phyloP scores from a whole-genome alignment of 2,888 invertebrate genomes.

The Operophtera brumata region DNA sequence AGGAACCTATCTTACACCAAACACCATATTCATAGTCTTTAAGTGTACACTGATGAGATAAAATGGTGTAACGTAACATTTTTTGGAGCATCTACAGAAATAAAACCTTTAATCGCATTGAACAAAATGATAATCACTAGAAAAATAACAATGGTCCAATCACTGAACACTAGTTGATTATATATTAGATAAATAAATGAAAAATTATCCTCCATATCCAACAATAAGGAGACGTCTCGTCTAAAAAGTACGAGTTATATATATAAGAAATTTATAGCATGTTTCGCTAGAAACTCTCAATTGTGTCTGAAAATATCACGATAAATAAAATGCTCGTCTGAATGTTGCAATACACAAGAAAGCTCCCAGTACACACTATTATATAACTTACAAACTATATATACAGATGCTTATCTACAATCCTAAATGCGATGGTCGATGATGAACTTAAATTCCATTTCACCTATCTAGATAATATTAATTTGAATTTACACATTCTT shows the following conservation, averaged over 20 bases:
- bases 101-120: not conserved
- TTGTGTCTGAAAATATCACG: too few relatives aligned
- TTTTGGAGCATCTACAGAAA: not conserved
- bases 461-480: slow-evolving; percentile 68
- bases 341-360: not conserved
- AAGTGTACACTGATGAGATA: slow-evolving; percentile 14
- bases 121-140: not conserved
- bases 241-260: too few relatives aligned
- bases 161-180: too few relatives aligned
- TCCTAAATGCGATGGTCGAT: slow-evolving; percentile 71
- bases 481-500: slow-evolving; percentile 66
- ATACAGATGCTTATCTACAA: slow-evolving; percentile 68
- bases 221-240: too few relatives aligned
- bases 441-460: slow-evolving; percentile 74
- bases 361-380: slow-evolving; percentile 18
- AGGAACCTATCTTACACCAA: slow-evolving; percentile 78
- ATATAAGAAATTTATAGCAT: too few relatives aligned
- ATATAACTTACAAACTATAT: slow-evolving; percentile 68
- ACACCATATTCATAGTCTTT: slow-evolving; percentile 52
- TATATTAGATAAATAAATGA: too few relatives aligned
- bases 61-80: slow-evolving; percentile 9
- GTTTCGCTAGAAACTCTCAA: too few relatives aligned
- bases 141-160: too few relatives aligned
- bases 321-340: not conserved
- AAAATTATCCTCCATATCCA: too few relatives aligned